Base-by-base conservation (phyloP, 2,113 vertebrate genomes). In the Myiagra hebetior region DNA sequence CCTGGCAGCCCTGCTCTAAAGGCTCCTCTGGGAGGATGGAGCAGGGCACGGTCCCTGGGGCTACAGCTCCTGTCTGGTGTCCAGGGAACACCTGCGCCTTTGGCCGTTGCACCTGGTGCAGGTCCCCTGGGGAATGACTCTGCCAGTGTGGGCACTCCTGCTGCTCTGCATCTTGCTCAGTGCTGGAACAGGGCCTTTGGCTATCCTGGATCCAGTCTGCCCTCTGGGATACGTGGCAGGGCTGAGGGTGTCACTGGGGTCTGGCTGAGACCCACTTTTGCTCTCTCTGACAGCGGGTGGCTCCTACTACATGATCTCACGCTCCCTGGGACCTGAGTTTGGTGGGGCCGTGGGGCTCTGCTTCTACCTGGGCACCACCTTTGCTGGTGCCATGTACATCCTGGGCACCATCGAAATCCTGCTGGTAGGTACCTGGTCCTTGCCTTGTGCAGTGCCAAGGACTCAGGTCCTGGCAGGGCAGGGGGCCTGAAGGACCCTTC, bases 221-320 rank as follows among this genome's bases (percentile, higher is more conserved):
- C 7, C n/a, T 41, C 41, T 0, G 9, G 68, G 52, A 30, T 1
- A 10, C 13, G 39, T 46, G 31, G 26, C n/a, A 69, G 78, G 47
- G 69, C 41, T 55, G 12, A 15, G 57, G 47, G 8, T 88, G n/a
- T 70, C 7, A 1, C 63, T 31, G 21, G 24, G 35, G 35, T 72
- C 41, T 57, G 37, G 3, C 31, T 21, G 27, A 57, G 26, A 72
- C n/a, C 22, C 35, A 88, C 10, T 27, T 27, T 35, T 62, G 3
- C 4, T 97, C 68, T 98, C 91, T 98, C 94, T 77, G 79, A 42
- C 96, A 99, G 99, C 99, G 72, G 99, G 99, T 13, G 99, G 99
- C 55, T 98, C 99, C 81, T 99, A 99, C 98, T 99, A 99, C 98
- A 99, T 99, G 99, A 99, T 99, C 94, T 99, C 99, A 6, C 99